Conservation (phyloP, 2,888 invertebrate species). For the Scaptomyza cyrtandrae region DNA sequence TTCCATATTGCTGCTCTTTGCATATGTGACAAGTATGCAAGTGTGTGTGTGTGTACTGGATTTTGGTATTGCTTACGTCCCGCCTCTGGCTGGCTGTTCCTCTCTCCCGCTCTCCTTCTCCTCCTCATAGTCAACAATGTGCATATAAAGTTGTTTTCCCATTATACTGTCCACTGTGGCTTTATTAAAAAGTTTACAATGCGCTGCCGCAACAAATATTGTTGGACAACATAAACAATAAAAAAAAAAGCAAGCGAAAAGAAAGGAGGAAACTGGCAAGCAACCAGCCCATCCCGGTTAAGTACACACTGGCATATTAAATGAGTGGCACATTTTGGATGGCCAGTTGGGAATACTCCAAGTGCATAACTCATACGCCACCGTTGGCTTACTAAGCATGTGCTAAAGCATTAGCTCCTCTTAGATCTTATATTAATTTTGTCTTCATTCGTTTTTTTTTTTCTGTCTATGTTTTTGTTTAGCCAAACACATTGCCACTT, state of each 20-base stretch:
- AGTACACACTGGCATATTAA: constrained; percentile 26
- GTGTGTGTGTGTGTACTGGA: constrained; percentile 1
- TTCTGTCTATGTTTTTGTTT: constrained; percentile 6
- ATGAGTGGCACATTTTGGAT: constrained; percentile 44
- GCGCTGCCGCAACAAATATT: constrained; percentile 36
- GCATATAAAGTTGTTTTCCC: constrained; percentile 41
- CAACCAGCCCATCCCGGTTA: neutral
- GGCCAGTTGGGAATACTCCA: constrained; percentile 38
- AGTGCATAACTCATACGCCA: constrained; percentile 53
- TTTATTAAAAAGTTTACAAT: constrained; percentile 75
- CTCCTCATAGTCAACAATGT: constrained; percentile 20
- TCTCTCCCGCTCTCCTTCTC: neutral
- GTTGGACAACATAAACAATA: constrained; percentile 14
- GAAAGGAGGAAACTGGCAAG: neutral
- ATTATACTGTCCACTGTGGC: constrained; percentile 60
- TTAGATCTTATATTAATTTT: neutral
- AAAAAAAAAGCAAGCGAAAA: constrained; percentile 8
- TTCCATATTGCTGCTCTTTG: constrained; percentile 27
- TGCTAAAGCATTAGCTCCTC: constrained; percentile 13
- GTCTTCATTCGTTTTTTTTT: neutral
- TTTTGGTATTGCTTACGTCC: constrained; percentile 38
- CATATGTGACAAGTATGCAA: constrained; percentile 5
- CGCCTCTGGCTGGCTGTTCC: constrained; percentile 7
- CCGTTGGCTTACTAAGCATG: constrained; percentile 53
- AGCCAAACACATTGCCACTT: constrained; percentile 26